Percentiles rank a stretch among this genome's conserved stretches.
phyloP scores from a whole-genome alignment of 2,113 vertebrate species.

The Emydura subglobosa region DNA sequence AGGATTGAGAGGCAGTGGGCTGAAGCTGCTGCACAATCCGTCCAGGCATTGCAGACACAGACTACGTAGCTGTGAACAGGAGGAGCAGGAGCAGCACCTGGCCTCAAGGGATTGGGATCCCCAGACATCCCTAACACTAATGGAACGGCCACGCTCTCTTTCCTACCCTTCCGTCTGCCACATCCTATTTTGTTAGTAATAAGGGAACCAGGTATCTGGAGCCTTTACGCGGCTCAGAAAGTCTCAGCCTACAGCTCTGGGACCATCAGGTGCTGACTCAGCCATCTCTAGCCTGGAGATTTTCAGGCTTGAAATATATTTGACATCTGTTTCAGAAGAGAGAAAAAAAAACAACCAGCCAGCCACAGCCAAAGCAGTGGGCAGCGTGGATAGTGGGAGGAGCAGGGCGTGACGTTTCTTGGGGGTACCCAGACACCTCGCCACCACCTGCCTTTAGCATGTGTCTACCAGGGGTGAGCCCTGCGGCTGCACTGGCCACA shows the following conservation, averaged over 20 bases:
- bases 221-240: background rate
- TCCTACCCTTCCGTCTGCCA: background rate
- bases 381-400: background rate
- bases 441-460: too few species aligned
- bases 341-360: background rate
- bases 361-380: background rate
- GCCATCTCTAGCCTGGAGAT: background rate
- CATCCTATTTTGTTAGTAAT: background rate
- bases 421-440: background rate
- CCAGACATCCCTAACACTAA: background rate
- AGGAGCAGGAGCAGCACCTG: background rate
- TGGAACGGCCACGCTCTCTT: background rate
- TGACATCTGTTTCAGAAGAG: background rate
- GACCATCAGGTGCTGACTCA: background rate
- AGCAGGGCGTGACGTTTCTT: background rate
- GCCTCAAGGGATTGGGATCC: background rate
- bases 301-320: background rate
- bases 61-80: background rate
- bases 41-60: background rate
- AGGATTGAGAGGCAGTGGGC: background rate
- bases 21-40: background rate
- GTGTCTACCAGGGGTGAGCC: background rate
- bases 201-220: background rate
- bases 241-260: background rate
- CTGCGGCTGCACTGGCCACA: background rate